Conservation (phyloP, 2,113 vertebrate species). For the Grantiella picta region DNA sequence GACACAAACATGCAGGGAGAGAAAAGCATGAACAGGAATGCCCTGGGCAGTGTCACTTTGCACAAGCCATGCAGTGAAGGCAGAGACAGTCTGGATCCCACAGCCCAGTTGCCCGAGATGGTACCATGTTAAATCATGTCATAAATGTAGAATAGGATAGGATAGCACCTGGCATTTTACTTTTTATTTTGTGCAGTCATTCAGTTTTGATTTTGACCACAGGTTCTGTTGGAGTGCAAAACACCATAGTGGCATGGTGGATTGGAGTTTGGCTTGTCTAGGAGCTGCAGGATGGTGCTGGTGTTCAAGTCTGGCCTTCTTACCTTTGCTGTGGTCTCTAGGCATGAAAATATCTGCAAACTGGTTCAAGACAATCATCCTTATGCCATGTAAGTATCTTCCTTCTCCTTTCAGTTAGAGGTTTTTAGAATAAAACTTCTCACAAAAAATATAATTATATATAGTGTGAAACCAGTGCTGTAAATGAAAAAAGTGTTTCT, state of each 20-base stretch:
- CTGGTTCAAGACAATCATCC: neutral
- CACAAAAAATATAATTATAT: neutral
- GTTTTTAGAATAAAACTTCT: neutral
- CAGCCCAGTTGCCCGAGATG: neutral
- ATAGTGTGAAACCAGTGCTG: neutral
- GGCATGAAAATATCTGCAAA: neutral
- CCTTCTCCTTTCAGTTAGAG: neutral
- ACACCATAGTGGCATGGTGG: rapidly evolving
- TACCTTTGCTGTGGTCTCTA: neutral
- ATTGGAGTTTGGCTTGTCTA: neutral
- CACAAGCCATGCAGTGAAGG: neutral
- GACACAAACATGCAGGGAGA: neutral
- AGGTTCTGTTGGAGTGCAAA: neutral
- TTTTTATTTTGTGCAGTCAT: neutral
- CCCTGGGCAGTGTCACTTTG: neutral
- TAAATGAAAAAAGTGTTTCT: neutral
- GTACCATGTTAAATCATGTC: neutral
- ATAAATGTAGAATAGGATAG: neutral
- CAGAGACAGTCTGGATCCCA: neutral
- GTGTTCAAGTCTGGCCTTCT: neutral
- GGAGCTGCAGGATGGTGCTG: neutral
- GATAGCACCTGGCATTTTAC: neutral
- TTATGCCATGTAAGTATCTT: neutral
- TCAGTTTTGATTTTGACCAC: neutral
- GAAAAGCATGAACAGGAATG: neutral